Base-by-base conservation (phyloP, 2,113 vertebrate genomes). In the Psilopsiagon aymara region DNA sequence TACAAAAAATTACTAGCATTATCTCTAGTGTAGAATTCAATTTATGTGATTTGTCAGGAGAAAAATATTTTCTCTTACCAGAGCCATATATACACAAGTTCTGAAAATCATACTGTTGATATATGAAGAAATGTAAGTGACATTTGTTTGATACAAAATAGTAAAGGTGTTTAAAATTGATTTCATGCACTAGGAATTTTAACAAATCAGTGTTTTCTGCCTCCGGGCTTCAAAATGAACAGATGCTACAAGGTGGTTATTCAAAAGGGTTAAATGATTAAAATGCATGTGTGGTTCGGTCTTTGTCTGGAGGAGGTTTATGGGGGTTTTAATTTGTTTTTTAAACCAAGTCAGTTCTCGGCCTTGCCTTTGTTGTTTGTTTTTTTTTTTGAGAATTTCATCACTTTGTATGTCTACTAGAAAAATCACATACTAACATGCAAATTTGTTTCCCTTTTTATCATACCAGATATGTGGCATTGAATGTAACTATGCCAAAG, bases 181-280 rank as follows among this genome's bases (percentile, higher is more conserved):
- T 95, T 96, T 93, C 53, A 91, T 25, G 46, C 43, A 44, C 57
- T 80, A 74, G 37, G 55, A 88, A 82, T 91, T 94, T 94, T 92
- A 87, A 94, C 59, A 66, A 84, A 94, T 29, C n/a, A 35, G 16
- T 57, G 24, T 90, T 93, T 88, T 60, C 43, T 84, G 53, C 77
- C 70, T 68, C 62, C 11, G 85, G 76, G 82, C 81, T 77, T 81
- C 47, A 71, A 51, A 84, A 18, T 15, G 37, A 92, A 74, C 57
- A 79, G 71, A 87, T 81, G 84, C 73, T 69, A 80, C 35, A 78
- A 96, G 71, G 88, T 64, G 74, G 88, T 88, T 76, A 64, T 81
- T 49, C 17, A 80, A 49, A 73, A 86, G 53, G 39, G 84, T 31
- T 67, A 53, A 80, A 63, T 67, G 69, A 82, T 57, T 71, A 73